Evolutionary conservation across 2,113 vertebrate genomes (phyloP), one percentile per base, ranked within the genome.

Genomic region (Nyctibius bracteatus): DNA sequence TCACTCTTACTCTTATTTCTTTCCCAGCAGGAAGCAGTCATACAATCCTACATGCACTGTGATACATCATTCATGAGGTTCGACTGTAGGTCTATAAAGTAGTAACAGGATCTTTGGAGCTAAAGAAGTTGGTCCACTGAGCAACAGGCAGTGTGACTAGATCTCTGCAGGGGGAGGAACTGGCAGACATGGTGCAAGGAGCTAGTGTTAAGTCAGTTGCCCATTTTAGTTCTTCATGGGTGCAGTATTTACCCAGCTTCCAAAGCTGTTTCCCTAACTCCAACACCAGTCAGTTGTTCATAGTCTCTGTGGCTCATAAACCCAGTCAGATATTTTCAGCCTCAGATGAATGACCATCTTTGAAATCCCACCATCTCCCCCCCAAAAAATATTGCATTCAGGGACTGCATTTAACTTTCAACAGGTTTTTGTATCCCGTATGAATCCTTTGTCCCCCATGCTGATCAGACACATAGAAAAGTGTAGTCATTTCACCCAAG

Each of bases 401-500:
- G 66, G 15, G 19, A 71, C 17, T 77, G 47, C 71, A 74, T 55
- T 93, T 87, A 54, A 51, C 62, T 95, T 68, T 55, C 47, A 91
- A 71, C 47, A 54, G 13, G 4, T 81, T 88, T 78, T 86, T 74
- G 12, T 51, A 44, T 82, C 28, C 33, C 62, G 8, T 66, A 39
- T 67, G 61, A 93, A 90, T 97, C 46, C 5, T 17, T 94, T 58
- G 41, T 90, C 92, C 47, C 22, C 33, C 12, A 14, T n/a, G 55
- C 52, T 66, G 86, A 92, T 91, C 72, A 85, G 51, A 85, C 6
- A 54, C 21, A 41, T 5, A 72, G 33, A 92, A 93, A 94, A 70
- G 68, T 85, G 63, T 68, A 97, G 66, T 62, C 46, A 90, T 97
- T 96, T 96, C 75, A 94, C 86, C 71, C 65, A 85, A 97, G 88